Conservation (phyloP, 2,888 invertebrate species). For the Caenorhabditis wallacei region DNA sequence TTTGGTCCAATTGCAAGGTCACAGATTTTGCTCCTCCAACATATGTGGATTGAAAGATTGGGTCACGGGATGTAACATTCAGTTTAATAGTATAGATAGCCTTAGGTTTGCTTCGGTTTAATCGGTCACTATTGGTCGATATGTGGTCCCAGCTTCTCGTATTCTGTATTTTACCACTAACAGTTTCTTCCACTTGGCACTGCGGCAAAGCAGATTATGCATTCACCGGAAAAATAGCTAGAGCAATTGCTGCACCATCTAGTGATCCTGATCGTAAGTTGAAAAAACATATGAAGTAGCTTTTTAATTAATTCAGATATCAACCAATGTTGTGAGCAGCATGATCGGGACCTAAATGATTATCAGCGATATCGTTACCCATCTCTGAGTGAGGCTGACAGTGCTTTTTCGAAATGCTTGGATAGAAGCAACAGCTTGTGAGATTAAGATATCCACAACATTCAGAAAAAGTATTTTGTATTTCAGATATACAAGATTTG, state of each 20-base stretch:
- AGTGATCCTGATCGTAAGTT: neutral
- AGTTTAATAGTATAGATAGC: neutral
- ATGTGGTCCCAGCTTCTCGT: neutral
- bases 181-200: neutral
- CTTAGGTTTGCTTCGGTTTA: neutral
- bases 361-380: neutral
- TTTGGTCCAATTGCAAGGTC: too few species aligned
- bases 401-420: neutral
- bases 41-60: too few species aligned
- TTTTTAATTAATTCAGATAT: slow-evolving; percentile 10
- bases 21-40: too few species aligned
- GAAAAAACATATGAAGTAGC: neutral
- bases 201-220: neutral
- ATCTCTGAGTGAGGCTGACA: neutral
- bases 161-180: neutral
- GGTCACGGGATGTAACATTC: neutral
- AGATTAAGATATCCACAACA: neutral
- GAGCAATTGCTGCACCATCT: neutral
- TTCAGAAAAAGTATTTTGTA: neutral
- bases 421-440: neutral
- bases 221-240: neutral
- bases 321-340: neutral
- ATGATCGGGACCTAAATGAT: neutral
- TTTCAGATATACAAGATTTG: neutral
- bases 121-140: too few species aligned